A percentile compares a stretch with the other conserved stretches of the same genome.
Evolutionary conservation across 2,113 vertebrate genomes (phyloP).

Genomic region (Globicephala melas): DNA sequence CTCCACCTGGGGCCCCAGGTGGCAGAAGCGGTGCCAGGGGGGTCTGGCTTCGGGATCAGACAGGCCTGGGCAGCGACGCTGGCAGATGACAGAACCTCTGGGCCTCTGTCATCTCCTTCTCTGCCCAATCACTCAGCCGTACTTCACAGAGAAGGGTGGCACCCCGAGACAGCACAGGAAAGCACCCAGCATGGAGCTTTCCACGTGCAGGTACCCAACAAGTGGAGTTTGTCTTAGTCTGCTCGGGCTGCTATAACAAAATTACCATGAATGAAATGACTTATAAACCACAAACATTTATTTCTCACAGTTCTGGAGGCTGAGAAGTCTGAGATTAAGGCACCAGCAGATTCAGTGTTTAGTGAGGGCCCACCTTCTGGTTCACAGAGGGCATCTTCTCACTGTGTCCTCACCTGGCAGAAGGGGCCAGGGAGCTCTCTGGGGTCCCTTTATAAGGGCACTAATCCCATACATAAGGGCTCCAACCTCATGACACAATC

Average conservation of each 20-base stretch:
- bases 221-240: not conserved
- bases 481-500: not conserved
- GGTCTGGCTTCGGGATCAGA: not conserved
- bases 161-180: not conserved
- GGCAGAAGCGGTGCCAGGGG: not conserved
- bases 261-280: no score
- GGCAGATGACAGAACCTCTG: not conserved
- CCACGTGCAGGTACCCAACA: accelerated
- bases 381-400: not conserved
- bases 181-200: not conserved
- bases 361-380: not conserved
- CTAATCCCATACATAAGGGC: not conserved
- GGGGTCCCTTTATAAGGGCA: not conserved
- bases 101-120: not conserved
- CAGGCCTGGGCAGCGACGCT: not conserved
- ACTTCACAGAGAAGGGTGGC: not conserved
- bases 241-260: not conserved
- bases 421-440: not conserved
- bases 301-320: not conserved
- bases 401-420: no score
- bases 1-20: accelerated
- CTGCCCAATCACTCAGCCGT: not conserved
- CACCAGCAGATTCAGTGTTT: no score
- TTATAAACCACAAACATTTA: not conserved
- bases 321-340: not conserved